Evolutionary conservation across 2,888 invertebrate genomes (phyloP).

Genomic region (Zelleria hepariella): DNA sequence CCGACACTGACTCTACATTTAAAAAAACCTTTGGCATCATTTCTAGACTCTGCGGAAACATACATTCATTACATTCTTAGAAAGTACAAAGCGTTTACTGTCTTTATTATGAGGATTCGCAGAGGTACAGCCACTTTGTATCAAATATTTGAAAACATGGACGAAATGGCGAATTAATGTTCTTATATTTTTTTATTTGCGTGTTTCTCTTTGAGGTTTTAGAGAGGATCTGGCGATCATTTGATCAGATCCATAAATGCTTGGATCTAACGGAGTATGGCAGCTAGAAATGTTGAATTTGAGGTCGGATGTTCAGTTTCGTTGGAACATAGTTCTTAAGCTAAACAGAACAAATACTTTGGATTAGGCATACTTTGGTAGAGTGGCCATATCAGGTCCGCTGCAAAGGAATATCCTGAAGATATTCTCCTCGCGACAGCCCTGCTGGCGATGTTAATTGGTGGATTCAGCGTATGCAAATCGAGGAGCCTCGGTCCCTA

Average conservation of each 20-base stretch:
- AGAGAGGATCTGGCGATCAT: too few species aligned
- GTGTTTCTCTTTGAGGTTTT: too few species aligned
- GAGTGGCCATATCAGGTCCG: background rate
- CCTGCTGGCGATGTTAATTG: conserved; percentile 1
- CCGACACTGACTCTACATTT: background rate
- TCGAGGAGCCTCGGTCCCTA: background rate
- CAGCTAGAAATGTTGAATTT: too few species aligned
- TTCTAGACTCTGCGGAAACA: background rate
- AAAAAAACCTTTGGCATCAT: background rate
- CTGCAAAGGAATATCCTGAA: background rate
- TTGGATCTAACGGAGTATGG: too few species aligned
- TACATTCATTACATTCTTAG: background rate
- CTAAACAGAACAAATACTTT: too few species aligned
- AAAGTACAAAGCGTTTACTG: background rate
- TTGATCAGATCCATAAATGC: too few species aligned
- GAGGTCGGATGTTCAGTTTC: too few species aligned
- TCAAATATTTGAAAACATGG: too few species aligned
- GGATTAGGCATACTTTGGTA: too few species aligned
- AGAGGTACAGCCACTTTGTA: background rate
- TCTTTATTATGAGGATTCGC: background rate
- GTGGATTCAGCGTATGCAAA: conserved; percentile 4
- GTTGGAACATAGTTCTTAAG: too few species aligned
- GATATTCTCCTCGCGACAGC: background rate
- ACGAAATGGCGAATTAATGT: too few species aligned
- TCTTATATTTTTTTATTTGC: too few species aligned